A percentile compares a stretch with the other conserved stretches of the same genome.
Conservation (phyloP, 2,113 vertebrate species). For the Sapayoa aenigma region DNA sequence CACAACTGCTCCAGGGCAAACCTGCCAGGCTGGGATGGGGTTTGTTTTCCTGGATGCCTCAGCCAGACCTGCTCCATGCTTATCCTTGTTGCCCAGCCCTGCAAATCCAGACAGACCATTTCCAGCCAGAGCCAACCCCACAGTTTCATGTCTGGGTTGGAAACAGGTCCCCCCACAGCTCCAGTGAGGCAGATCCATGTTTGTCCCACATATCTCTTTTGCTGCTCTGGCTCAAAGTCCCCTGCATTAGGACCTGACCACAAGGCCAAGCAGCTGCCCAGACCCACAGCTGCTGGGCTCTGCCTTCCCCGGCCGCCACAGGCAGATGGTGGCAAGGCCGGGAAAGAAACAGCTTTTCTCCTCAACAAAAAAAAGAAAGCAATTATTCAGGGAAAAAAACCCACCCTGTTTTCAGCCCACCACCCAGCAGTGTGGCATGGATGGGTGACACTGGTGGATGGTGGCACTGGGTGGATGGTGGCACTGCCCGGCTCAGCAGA, state of each 20-base stretch:
- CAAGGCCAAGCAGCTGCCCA: not conserved
- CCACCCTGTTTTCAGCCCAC: not conserved
- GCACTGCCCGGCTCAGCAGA: not conserved
- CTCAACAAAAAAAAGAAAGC: not conserved
- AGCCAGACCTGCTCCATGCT: not conserved
- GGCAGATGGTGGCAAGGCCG: conserved; percentile 40
- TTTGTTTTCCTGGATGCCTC: not conserved
- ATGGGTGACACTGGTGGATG: not conserved
- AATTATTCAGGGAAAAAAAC: not conserved
- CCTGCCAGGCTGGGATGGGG: not conserved
- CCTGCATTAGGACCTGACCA: not conserved
- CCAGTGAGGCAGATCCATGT: not conserved
- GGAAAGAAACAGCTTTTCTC: conserved; percentile 33
- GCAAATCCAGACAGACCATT: not conserved
- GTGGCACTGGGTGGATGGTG: not conserved
- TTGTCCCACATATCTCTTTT: not conserved
- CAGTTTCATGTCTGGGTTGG: not conserved
- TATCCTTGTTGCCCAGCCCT: not conserved
- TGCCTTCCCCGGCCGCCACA: not conserved
- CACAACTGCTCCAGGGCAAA: not conserved
- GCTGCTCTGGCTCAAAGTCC: not conserved
- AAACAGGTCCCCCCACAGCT: not conserved
- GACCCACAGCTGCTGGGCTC: conserved; percentile 19
- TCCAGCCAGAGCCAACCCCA: not conserved
- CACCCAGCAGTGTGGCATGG: fast-evolving